phyloP scores from a whole-genome alignment of 2,113 vertebrate genomes.

The Drymodes brunneopygia region DNA sequence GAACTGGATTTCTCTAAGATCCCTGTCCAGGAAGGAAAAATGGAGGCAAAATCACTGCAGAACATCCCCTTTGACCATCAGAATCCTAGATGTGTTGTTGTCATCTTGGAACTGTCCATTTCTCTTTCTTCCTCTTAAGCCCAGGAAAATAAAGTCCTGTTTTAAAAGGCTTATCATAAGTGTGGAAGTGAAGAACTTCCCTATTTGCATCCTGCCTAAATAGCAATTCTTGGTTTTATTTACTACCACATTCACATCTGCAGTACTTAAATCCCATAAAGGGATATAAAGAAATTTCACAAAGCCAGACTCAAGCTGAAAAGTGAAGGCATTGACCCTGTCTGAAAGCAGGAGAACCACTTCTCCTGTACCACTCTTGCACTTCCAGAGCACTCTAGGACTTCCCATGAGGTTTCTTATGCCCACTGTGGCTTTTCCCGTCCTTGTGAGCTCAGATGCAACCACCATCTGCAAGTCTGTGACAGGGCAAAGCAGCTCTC shows the following conservation, averaged over 20 bases:
- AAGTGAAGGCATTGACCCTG: background rate
- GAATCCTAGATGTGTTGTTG: background rate
- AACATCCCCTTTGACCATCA: background rate
- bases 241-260: background rate
- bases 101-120: background rate
- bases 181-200: fast-evolving
- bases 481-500: background rate
- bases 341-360: background rate
- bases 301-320: background rate
- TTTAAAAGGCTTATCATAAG: background rate
- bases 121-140: background rate
- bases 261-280: background rate
- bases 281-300: background rate
- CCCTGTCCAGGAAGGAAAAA: background rate
- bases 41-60: background rate
- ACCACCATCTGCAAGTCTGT: background rate
- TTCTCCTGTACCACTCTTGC: background rate
- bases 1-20: background rate
- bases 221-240: background rate
- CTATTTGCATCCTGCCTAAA: background rate
- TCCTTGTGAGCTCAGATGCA: background rate
- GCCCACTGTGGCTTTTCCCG: background rate
- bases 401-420: background rate
- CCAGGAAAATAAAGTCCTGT: background rate
- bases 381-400: background rate